Conservation (phyloP, 2,797 vertebrate genomes). For the Pseudocheirus occidentalis region DNA sequence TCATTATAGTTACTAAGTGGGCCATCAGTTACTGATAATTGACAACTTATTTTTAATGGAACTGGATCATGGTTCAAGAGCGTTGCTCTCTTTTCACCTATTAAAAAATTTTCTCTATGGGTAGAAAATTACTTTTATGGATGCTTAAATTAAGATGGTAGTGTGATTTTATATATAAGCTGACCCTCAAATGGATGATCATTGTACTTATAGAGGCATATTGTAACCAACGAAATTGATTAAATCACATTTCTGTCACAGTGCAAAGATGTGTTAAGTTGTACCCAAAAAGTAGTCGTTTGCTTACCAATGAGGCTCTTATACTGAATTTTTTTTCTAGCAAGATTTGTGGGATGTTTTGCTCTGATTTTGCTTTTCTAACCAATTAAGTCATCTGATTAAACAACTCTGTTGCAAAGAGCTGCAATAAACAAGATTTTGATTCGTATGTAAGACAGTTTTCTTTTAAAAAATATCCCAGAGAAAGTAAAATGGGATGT, state of each 20-base stretch:
- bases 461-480: not conserved
- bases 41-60: not conserved
- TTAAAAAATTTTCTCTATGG: constrained; percentile 1
- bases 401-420: not conserved
- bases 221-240: not conserved
- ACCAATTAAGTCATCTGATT: not conserved
- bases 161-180: constrained; percentile 18
- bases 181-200: constrained; percentile 10
- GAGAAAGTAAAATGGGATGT: not conserved
- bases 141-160: constrained; percentile 47
- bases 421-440: not conserved
- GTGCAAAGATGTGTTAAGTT: not conserved
- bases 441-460: not conserved
- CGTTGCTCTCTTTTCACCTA: constrained; percentile 37
- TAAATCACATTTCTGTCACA: not conserved
- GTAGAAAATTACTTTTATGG: constrained; percentile 35
- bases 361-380: not conserved
- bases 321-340: not conserved
- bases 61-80: constrained; percentile 33
- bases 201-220: constrained; percentile 53
- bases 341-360: not conserved
- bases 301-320: not conserved
- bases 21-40: not conserved
- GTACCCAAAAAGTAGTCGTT: not conserved
- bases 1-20: not conserved